Evolutionary conservation across 2,888 invertebrate genomes (phyloP).

Genomic region (Pseudococcus viburni): DNA sequence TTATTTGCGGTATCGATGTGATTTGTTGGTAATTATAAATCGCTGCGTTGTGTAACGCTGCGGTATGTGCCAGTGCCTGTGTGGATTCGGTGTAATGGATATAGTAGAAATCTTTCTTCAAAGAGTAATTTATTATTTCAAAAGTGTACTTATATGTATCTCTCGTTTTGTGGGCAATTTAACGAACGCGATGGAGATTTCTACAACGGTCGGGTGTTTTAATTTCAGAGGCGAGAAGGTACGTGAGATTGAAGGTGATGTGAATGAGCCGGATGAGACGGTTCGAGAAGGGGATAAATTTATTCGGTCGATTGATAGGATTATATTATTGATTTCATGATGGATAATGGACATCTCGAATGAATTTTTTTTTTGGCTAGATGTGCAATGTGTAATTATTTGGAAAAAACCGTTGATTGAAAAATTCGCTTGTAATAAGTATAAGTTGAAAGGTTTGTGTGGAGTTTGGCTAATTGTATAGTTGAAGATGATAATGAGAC

Average conservation of each 20-base stretch:
- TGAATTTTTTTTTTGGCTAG: too few species aligned
- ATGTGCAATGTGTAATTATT: too few species aligned
- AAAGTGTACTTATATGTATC: neutral
- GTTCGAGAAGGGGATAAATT: too few species aligned
- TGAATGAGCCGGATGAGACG: neutral
- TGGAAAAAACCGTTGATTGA: too few species aligned
- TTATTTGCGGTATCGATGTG: conserved; percentile 37
- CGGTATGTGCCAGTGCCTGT: conserved; percentile 12
- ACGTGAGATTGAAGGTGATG: neutral
- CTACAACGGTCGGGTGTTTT: neutral
- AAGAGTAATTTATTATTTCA: conserved; percentile 7
- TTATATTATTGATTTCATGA: too few species aligned
- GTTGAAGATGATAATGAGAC: too few species aligned
- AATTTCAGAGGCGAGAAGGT: neutral
- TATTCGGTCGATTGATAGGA: too few species aligned
- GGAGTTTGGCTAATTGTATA: too few species aligned
- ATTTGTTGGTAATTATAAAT: conserved; percentile 48
- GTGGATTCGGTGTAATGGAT: conserved; percentile 16
- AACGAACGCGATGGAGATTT: neutral
- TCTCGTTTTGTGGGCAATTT: neutral
- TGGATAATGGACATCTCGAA: too few species aligned
- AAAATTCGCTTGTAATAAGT: too few species aligned
- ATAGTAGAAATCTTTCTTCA: conserved; percentile 16
- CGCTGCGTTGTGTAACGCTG: conserved; percentile 36
- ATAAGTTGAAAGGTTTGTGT: too few species aligned